Percentiles rank a stretch among this genome's conserved stretches.
Conservation (phyloP, 1,140 invertebrate genomes). For the Ips typographus region DNA sequence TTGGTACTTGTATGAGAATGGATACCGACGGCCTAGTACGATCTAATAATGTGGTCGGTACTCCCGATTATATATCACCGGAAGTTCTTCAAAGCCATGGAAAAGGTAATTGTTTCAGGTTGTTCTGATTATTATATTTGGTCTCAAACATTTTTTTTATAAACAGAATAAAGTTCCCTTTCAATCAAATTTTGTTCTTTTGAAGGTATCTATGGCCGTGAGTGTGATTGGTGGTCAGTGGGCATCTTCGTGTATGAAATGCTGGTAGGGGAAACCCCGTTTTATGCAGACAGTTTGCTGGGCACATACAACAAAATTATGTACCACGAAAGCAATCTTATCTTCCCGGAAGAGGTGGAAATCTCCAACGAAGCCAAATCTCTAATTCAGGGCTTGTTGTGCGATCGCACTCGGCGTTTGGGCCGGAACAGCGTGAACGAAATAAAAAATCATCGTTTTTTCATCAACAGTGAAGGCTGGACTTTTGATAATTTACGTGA, state of each 20-base stretch:
- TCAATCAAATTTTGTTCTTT: not conserved
- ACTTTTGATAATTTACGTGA: constrained; percentile 94
- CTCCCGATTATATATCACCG: constrained; percentile 98
- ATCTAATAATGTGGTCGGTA: constrained; percentile 97
- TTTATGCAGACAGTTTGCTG: constrained; percentile 97
- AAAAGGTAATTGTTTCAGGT: constrained; percentile 47
- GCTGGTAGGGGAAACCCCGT: constrained; percentile 98
- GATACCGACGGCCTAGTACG: constrained; percentile 91
- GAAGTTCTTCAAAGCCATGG: constrained; percentile 98
- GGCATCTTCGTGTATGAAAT: constrained; percentile 99
- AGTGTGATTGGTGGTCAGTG: constrained; percentile 99
- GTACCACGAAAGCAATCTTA: constrained; percentile 95
- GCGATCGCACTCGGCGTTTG: constrained; percentile 86
- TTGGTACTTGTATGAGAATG: constrained; percentile 99
- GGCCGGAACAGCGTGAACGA: constrained; percentile 94
- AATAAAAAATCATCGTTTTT: constrained; percentile 94
- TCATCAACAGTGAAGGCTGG: constrained; percentile 92
- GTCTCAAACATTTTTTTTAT: not conserved
- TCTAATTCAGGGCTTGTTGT: constrained; percentile 92
- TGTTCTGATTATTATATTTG: too few relatives aligned
- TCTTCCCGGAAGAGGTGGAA: constrained; percentile 92
- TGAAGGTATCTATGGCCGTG: constrained; percentile 80
- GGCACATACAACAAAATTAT: constrained; percentile 99
- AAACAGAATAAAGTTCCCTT: not conserved
- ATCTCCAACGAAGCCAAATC: constrained; percentile 90